Evolutionary conservation across 2,113 vertebrate genomes (phyloP).

Genomic region (Micronycteris hirsuta): DNA sequence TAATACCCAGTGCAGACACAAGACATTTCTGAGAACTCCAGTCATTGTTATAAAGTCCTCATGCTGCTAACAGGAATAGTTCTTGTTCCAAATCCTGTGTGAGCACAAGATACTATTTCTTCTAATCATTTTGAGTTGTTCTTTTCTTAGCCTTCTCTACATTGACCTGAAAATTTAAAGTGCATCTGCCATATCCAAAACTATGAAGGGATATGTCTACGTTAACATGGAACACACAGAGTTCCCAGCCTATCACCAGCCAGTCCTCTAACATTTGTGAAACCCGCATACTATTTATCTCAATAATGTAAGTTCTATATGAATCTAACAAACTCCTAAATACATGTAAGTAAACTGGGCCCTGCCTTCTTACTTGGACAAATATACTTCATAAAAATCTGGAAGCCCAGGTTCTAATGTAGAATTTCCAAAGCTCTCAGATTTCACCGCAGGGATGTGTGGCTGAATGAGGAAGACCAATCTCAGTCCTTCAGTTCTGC

Average conservation of each 20-base stretch:
- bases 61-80: neutral
- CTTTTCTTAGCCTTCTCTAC: neutral
- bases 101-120: neutral
- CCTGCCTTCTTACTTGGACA: neutral
- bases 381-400: neutral
- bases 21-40: neutral
- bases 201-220: neutral
- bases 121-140: neutral
- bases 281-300: neutral
- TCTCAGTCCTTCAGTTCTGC: neutral
- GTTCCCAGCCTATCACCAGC: neutral
- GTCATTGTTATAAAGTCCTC: neutral
- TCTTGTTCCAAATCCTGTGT: neutral
- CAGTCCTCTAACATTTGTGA: neutral
- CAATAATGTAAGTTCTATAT: neutral
- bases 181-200: neutral
- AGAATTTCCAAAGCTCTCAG: neutral
- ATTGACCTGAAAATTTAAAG: neutral
- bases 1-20: neutral
- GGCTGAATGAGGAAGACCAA: neutral
- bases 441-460: neutral
- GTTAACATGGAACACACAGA: neutral
- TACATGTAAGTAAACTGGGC: neutral
- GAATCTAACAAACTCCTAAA: neutral
- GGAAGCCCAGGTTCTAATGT: neutral